These are phyloP conservation scores for Myocastor coypus DNA, from an alignment of 2,113 vertebrate genomes.

Conservation along the genomic window DNA sequence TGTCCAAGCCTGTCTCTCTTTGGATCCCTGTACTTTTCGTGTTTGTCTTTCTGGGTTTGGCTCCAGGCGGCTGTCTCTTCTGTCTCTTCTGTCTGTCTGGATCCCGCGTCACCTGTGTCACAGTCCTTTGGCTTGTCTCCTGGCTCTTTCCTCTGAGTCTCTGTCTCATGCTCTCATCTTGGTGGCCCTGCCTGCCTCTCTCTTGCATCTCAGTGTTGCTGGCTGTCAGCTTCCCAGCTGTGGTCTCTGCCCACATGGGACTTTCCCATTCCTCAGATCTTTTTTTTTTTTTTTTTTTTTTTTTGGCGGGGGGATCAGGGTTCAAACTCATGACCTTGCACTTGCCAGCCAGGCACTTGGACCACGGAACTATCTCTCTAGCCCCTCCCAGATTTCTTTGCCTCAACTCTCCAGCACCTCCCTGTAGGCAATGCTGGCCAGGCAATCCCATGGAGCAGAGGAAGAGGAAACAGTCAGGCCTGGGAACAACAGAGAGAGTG, in stretches of 20 bases:
- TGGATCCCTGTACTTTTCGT: not conserved
- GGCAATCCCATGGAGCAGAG: too few species aligned
- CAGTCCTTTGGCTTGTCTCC: not conserved
- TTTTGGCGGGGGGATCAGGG: too few species aligned
- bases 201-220: not conserved
- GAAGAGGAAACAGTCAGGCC: too few species aligned
- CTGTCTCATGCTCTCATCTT: not conserved
- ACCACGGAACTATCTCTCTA: too few species aligned
- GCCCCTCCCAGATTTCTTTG: conserved; percentile 78
- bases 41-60: not conserved
- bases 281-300: too few species aligned
- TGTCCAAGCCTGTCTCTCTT: not conserved
- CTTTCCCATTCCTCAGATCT: conserved; percentile 23
- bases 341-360: too few species aligned
- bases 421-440: not conserved
- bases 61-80: not conserved
- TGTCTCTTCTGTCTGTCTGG: not conserved
- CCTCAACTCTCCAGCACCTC: conserved; percentile 74
- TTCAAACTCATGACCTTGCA: too few species aligned
- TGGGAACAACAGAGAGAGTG: not conserved
- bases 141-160: not conserved
- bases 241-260: conserved; percentile 49
- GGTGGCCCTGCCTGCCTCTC: not conserved
- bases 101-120: not conserved
- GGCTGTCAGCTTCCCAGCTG: not conserved